A percentile compares a stretch with the other conserved stretches of the same genome.
Conservation (phyloP, 2,113 vertebrate species). For the Scomber scombrus region DNA sequence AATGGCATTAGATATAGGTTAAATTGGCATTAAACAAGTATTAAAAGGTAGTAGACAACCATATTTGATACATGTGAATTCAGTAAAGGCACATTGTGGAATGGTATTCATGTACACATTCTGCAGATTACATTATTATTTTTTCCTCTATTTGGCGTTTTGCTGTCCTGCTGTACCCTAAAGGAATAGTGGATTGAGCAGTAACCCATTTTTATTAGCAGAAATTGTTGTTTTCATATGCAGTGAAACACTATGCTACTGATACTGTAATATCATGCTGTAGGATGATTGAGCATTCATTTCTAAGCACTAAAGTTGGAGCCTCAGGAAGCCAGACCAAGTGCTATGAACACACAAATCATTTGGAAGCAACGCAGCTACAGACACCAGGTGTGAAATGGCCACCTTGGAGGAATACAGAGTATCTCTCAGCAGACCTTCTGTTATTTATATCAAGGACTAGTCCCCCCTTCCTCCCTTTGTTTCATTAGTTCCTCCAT, state of each 20-base stretch:
- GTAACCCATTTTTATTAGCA: neutral
- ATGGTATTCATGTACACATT: no score
- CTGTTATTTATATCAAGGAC: conserved; percentile 61
- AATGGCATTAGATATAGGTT: no score
- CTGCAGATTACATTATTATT: neutral
- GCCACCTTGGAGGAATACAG: conserved; percentile 52
- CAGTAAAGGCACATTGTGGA: no score
- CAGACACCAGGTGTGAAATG: conserved; percentile 54
- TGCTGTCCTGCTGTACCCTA: neutral
- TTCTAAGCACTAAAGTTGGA: neutral
- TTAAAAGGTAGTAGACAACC: no score
- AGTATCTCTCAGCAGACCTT: conserved; percentile 48
- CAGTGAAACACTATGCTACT: neutral
- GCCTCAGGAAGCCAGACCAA: conserved; percentile 8
- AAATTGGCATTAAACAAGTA: no score
- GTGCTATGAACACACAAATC: conserved; percentile 35
- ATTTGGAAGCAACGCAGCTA: conserved; percentile 33
- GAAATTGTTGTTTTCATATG: neutral
- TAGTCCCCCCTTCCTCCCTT: conserved; percentile 21
- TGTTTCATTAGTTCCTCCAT: conserved; percentile 63
- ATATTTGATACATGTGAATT: no score
- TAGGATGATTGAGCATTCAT: conserved; percentile 11
- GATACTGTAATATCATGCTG: neutral
- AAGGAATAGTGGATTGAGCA: neutral
- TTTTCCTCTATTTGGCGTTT: neutral